These are phyloP conservation scores for Microplitis mediator DNA, from an alignment of 1,140 invertebrate species.

Conservation along the genomic window DNA sequence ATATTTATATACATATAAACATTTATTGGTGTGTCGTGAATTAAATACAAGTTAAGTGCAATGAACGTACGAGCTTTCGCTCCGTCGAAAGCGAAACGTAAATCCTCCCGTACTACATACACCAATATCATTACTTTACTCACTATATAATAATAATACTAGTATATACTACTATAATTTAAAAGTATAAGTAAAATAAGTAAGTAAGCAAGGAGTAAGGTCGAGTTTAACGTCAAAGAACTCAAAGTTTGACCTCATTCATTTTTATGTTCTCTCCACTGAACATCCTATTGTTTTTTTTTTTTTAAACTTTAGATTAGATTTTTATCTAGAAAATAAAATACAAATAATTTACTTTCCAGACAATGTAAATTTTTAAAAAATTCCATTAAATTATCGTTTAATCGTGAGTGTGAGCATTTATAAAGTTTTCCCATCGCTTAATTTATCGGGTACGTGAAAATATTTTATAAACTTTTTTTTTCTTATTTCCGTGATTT, in stretches of 20 bases:
- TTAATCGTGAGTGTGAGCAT: neutral
- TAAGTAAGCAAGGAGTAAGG: neutral
- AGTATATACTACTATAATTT: too few species aligned
- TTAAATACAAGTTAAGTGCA: conserved; percentile 8
- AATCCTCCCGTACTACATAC: neutral
- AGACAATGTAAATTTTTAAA: conserved; percentile 2
- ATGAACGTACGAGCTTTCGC: conserved; percentile 18
- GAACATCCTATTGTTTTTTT: neutral
- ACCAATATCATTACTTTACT: too few species aligned
- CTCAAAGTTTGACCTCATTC: conserved; percentile 8
- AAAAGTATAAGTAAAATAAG: too few species aligned
- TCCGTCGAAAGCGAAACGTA: conserved; percentile 18
- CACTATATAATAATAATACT: too few species aligned
- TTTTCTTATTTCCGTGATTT: too few species aligned
- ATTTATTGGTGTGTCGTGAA: neutral
- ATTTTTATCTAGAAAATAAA: neutral
- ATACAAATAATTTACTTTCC: too few species aligned
- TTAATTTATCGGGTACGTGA: too few species aligned
- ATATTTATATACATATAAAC: neutral
- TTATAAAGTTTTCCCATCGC: too few species aligned
- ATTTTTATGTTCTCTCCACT: neutral
- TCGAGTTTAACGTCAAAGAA: conserved; percentile 2
- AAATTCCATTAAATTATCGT: neutral
- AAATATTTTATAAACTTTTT: too few species aligned
- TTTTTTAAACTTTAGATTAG: neutral